These are phyloP conservation scores for Lateolabrax maculatus DNA, from an alignment of 2,797 vertebrate species.

Conservation along the genomic window DNA sequence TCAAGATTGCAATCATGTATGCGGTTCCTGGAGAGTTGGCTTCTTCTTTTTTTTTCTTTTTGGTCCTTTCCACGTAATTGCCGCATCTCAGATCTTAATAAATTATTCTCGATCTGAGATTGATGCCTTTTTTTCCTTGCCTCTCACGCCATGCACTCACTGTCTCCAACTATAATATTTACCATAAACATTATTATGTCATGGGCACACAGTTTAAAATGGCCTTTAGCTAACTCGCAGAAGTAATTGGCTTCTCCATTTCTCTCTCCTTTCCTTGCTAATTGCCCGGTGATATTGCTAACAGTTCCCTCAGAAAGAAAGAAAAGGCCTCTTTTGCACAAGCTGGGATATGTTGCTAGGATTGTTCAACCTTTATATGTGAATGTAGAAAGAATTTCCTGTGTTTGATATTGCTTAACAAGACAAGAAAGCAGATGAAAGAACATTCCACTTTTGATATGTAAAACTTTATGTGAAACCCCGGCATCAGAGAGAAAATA, in stretches of 20 bases:
- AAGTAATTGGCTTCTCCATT: conserved; percentile 92
- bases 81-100: conserved; percentile 91
- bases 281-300: conserved; percentile 89
- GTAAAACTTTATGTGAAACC: conserved; percentile 76
- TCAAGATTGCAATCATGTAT: conserved; percentile 99
- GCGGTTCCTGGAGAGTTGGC: conserved; percentile 95
- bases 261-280: conserved; percentile 89
- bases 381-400: conserved; percentile 72
- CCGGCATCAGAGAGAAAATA: conserved; percentile 70
- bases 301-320: conserved; percentile 84
- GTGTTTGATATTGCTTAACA: conserved; percentile 80
- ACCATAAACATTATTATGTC: conserved; percentile 95
- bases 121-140: conserved; percentile 85
- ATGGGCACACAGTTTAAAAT: conserved; percentile 94
- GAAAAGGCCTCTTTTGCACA: conserved; percentile 81
- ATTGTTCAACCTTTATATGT: conserved; percentile 77
- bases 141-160: conserved; percentile 88
- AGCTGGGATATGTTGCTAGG: conserved; percentile 78
- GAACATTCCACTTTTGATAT: conserved; percentile 77
- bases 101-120: conserved; percentile 91
- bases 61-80: conserved; percentile 92
- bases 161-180: conserved; percentile 91
- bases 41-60: conserved; percentile 88
- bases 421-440: conserved; percentile 75
- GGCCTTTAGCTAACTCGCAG: conserved; percentile 91